phyloP scores from a whole-genome alignment of 1,140 invertebrate genomes.

The Drosophila ercepeae region DNA sequence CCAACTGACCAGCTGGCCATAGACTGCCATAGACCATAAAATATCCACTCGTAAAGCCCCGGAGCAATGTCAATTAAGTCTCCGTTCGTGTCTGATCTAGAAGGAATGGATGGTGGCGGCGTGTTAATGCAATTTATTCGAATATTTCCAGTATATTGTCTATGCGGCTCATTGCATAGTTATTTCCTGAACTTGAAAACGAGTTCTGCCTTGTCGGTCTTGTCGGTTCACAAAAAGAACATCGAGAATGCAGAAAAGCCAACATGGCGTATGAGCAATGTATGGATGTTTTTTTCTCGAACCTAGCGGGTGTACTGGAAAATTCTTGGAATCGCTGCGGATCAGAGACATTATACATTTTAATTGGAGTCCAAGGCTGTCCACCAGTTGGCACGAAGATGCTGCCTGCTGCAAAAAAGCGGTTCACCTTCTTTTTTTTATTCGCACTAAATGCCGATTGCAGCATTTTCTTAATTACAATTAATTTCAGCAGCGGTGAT shows the following conservation, averaged over 20 bases:
- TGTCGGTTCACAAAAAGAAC: slow-evolving; percentile 22
- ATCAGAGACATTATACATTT: slow-evolving; percentile 49
- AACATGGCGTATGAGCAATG: slow-evolving; percentile 57
- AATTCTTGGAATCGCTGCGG: slow-evolving; percentile 69
- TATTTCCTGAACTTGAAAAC: slow-evolving; percentile 81
- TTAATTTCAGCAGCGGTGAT: slow-evolving; percentile 69
- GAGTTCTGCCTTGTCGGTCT: slow-evolving; percentile 48
- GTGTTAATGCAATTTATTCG: slow-evolving; percentile 55
- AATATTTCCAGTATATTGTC: slow-evolving; percentile 50
- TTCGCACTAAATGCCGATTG: slow-evolving; percentile 51
- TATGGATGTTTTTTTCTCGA: slow-evolving; percentile 17
- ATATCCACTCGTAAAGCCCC: not conserved
- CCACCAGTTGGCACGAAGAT: slow-evolving; percentile 39
- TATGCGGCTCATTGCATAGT: slow-evolving; percentile 40
- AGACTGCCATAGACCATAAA: not conserved
- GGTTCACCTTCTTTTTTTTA: slow-evolving; percentile 59
- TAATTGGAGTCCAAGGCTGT: slow-evolving; percentile 61
- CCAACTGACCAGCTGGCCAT: slow-evolving; percentile 15
- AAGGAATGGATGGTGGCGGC: slow-evolving; percentile 41
- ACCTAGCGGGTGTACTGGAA: slow-evolving; percentile 18
- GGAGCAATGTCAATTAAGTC: slow-evolving; percentile 35
- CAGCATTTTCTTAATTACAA: slow-evolving; percentile 68
- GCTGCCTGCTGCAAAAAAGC: slow-evolving; percentile 52
- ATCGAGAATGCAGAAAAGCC: slow-evolving; percentile 30
- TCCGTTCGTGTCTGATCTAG: slow-evolving; percentile 46